These are phyloP conservation scores for Grammomys surdaster DNA, from an alignment of 2,113 vertebrate genomes.

Conservation along the genomic window DNA sequence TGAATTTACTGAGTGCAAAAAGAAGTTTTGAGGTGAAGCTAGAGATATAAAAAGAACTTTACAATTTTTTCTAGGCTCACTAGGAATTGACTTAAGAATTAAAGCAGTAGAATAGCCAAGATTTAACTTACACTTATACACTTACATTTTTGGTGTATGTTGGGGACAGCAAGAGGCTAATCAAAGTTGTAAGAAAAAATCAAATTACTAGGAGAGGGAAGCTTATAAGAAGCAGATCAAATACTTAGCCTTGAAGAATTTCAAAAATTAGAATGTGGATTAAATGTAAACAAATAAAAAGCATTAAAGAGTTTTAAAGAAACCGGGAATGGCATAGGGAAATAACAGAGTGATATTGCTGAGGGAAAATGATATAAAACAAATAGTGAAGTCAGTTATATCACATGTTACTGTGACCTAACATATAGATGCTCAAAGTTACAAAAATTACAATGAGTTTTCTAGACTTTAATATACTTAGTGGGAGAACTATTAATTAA, in stretches of 20 bases:
- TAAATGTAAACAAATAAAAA: background rate
- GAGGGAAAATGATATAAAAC: background rate
- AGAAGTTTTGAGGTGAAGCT: background rate
- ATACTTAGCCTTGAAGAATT: background rate
- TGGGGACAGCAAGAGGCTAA: background rate
- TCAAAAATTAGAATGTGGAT: background rate
- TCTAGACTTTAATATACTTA: background rate
- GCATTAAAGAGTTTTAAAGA: background rate
- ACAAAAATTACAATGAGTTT: background rate
- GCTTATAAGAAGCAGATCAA: background rate
- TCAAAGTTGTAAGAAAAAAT: background rate
- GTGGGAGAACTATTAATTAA: slow-evolving; percentile 3
- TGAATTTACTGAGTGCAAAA: background rate
- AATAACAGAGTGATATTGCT: background rate
- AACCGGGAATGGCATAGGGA: background rate
- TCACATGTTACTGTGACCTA: background rate
- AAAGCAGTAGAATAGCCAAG: background rate
- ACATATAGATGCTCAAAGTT: background rate
- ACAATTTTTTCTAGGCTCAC: no score
- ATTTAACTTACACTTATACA: background rate
- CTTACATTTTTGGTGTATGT: background rate
- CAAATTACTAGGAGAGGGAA: background rate
- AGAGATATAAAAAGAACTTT: background rate
- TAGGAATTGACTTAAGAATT: background rate
- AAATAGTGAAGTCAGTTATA: background rate